Conservation (phyloP, 2,113 vertebrate species). For the Epinephelus fuscoguttatus region DNA sequence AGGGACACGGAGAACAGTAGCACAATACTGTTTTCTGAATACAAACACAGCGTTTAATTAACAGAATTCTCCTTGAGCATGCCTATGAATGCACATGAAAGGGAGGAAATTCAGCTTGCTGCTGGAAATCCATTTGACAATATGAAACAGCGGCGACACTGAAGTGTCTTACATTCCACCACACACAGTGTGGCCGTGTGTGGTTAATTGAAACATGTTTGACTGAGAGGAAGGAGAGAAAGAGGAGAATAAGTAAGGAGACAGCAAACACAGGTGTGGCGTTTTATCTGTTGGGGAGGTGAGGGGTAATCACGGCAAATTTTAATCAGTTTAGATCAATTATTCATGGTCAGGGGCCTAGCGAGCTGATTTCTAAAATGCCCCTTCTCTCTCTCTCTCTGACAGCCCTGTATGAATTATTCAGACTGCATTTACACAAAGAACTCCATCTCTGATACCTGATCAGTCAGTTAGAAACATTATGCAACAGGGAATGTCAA, state of each 20-base stretch:
- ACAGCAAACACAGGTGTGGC: slow-evolving; percentile 84
- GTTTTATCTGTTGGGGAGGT: slow-evolving; percentile 82
- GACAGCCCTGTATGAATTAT: slow-evolving; percentile 86
- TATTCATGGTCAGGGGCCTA: slow-evolving; percentile 87
- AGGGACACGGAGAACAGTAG: slow-evolving; percentile 24
- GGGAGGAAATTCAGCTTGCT: slow-evolving; percentile 2
- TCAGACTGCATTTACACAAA: slow-evolving; percentile 86
- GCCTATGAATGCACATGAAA: slow-evolving; percentile 19
- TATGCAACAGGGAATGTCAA: slow-evolving; percentile 84
- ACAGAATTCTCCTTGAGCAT: slow-evolving; percentile 12
- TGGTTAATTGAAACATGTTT: slow-evolving; percentile 54
- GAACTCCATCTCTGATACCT: slow-evolving; percentile 85
- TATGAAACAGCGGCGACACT: not conserved
- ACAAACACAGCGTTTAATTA: slow-evolving; percentile 32
- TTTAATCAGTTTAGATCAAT: slow-evolving; percentile 89
- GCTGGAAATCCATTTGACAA: not conserved
- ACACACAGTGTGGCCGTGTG: slow-evolving; percentile 11
- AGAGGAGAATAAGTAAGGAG: slow-evolving; percentile 71
- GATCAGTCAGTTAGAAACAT: slow-evolving; percentile 86
- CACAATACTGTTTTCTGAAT: slow-evolving; percentile 37
- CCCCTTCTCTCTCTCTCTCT: slow-evolving; percentile 76
- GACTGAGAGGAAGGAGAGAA: slow-evolving; percentile 50
- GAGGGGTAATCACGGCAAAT: slow-evolving; percentile 87
- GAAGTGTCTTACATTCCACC: slow-evolving; percentile 32
- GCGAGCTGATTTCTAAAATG: slow-evolving; percentile 84